These are phyloP conservation scores for Psilopsiagon aymara DNA, from an alignment of 2,113 vertebrate species.

Conservation along the genomic window DNA sequence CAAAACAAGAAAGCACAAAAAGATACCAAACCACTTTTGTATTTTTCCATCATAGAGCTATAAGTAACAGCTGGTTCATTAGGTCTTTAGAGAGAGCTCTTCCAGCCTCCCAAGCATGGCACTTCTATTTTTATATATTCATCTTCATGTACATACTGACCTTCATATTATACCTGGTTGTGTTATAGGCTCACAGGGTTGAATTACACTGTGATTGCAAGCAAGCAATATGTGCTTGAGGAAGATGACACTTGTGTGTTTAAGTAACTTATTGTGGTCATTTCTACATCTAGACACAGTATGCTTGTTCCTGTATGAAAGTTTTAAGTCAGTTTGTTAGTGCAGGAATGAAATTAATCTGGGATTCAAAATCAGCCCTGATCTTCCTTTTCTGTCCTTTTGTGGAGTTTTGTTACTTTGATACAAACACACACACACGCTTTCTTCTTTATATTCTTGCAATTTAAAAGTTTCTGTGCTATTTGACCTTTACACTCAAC, in stretches of 20 bases:
- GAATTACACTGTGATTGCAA: not conserved
- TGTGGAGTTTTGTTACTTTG: not conserved
- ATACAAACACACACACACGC: accelerated
- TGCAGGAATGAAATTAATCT: not conserved
- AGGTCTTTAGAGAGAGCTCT: not conserved
- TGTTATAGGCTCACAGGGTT: not conserved
- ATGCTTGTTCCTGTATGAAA: not conserved
- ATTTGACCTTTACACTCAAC: not conserved
- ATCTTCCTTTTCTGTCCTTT: not conserved
- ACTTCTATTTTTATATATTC: not conserved
- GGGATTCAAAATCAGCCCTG: not conserved
- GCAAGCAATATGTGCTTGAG: not conserved
- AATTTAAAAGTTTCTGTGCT: not conserved
- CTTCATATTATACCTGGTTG: not conserved
- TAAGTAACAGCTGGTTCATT: not conserved
- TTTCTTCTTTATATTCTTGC: not conserved
- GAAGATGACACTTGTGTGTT: not conserved
- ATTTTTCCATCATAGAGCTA: not conserved
- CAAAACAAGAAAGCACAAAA: not conserved
- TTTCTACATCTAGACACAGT: not conserved
- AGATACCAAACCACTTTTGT: not conserved
- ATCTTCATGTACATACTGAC: not conserved
- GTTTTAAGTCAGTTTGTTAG: not conserved
- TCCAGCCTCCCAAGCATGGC: not conserved
- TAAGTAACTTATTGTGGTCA: not conserved